phyloP scores from a whole-genome alignment of 2,113 vertebrate genomes.

The Nycticryphes semicollaris region DNA sequence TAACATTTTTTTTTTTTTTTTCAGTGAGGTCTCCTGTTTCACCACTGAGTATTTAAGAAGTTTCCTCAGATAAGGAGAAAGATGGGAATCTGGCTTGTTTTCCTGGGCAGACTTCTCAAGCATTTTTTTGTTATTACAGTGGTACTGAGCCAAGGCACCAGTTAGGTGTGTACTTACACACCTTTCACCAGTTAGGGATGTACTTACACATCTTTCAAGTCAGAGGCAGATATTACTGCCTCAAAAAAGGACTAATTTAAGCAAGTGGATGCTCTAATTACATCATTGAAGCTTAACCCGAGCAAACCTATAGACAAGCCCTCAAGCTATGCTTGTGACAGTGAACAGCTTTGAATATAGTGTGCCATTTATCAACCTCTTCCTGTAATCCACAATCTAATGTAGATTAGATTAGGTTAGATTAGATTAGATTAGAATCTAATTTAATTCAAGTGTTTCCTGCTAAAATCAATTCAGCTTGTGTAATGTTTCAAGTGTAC shows the following conservation, averaged over 20 bases:
- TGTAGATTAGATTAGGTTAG: neutral
- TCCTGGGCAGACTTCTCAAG: neutral
- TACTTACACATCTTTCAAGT: neutral
- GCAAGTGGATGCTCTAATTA: neutral
- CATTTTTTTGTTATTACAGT: neutral
- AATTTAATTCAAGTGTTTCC: neutral
- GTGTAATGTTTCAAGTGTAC: fast-evolving
- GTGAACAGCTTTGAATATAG: neutral
- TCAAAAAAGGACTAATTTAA: neutral
- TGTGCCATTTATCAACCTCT: neutral
- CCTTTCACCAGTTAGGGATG: neutral
- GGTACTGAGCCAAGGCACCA: neutral
- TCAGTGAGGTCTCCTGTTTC: neutral
- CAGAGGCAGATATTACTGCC: neutral
- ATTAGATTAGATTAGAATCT: neutral
- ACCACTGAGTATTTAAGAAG: neutral
- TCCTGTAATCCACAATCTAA: neutral
- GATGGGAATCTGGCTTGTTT: neutral
- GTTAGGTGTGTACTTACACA: neutral
- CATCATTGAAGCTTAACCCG: neutral
- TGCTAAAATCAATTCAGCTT: neutral
- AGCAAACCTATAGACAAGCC: neutral
- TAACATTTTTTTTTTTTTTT: neutral
- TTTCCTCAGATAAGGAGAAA: neutral
- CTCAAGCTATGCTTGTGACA: neutral